phyloP scores from a whole-genome alignment of 2,797 vertebrate species.

The Podargus strigoides region DNA sequence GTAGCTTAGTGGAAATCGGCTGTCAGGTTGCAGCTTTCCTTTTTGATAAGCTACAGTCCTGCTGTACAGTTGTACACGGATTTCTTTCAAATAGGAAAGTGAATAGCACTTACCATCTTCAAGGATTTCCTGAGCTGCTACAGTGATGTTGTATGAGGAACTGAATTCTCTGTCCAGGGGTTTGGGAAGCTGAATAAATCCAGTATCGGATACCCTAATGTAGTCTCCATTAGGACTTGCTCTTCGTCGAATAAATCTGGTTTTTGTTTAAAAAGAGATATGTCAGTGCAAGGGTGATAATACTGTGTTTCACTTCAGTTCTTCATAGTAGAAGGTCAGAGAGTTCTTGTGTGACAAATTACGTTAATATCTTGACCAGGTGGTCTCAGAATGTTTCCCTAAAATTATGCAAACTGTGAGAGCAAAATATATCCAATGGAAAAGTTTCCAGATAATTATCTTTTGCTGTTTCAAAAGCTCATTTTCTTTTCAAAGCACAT shows the following conservation, averaged over 20 bases:
- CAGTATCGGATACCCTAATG: slow-evolving; percentile 56
- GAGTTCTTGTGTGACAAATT: neutral
- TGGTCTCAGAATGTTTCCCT: neutral
- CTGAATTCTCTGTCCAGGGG: slow-evolving; percentile 76
- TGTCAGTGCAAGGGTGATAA: neutral
- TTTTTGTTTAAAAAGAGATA: slow-evolving; percentile 1
- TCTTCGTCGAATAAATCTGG: slow-evolving; percentile 70
- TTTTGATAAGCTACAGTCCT: neutral
- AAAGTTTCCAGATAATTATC: neutral
- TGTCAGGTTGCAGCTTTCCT: neutral
- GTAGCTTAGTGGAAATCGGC: neutral
- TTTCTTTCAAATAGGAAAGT: neutral
- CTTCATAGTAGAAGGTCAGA: neutral
- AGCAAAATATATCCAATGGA: fast-evolving
- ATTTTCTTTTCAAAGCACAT: neutral
- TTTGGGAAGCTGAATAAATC: slow-evolving; percentile 69
- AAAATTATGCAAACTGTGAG: neutral
- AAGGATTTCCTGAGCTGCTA: slow-evolving; percentile 75
- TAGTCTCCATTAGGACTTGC: slow-evolving; percentile 68
- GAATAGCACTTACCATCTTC: slow-evolving; percentile 42
- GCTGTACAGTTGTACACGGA: neutral
- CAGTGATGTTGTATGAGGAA: slow-evolving; percentile 76
- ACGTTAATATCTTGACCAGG: neutral
- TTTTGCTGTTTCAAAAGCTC: neutral
- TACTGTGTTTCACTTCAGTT: neutral